Conservation (phyloP, 1,140 invertebrate species). For the Venturia canescens region DNA sequence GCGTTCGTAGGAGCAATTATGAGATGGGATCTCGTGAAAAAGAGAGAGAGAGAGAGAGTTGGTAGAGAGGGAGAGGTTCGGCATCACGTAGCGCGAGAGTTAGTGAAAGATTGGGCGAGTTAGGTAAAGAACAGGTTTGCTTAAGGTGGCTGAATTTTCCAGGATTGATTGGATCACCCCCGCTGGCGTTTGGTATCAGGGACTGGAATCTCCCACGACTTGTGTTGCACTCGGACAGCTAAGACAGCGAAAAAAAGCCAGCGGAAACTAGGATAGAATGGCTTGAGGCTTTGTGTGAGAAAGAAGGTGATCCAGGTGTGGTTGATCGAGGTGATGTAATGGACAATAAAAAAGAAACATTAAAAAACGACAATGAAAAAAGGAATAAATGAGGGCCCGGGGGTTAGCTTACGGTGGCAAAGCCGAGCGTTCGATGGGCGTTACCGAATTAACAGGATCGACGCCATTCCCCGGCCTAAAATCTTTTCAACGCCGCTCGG, state of each 20-base stretch:
- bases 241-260: not conserved
- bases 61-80: too few relatives aligned
- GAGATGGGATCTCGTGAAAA: constrained; percentile 51
- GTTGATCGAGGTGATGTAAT: not conserved
- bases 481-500: not conserved
- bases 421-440: constrained; percentile 55
- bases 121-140: constrained; percentile 1
- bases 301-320: not conserved
- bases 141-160: not conserved
- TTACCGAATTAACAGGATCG: constrained; percentile 61
- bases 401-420: constrained; percentile 9
- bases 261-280: not conserved
- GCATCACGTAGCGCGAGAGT: not conserved
- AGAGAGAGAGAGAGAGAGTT: too few relatives aligned
- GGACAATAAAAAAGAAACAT: not conserved
- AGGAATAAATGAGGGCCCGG: not conserved
- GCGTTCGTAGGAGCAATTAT: not conserved
- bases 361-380: too few relatives aligned
- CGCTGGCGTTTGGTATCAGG: not conserved
- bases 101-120: constrained; percentile 42
- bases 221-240: not conserved
- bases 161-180: constrained; percentile 1
- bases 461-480: constrained; percentile 50
- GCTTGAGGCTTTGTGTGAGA: not conserved
- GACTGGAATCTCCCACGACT: not conserved